These are phyloP conservation scores for Thermophis baileyi DNA, from an alignment of 2,113 vertebrate species.

Conservation along the genomic window DNA sequence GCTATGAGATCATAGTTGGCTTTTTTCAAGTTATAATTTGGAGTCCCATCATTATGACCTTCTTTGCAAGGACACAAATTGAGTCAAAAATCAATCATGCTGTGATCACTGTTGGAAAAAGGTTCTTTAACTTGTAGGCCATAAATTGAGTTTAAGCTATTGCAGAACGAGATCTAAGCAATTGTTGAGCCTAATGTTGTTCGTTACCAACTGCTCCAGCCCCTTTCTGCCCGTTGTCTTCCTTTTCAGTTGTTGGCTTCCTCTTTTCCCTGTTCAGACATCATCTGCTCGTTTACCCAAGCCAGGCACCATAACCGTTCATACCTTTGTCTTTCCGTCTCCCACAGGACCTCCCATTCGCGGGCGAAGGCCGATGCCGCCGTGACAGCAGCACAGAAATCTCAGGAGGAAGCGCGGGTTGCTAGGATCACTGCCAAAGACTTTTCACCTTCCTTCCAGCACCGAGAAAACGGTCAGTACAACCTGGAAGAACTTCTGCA, in stretches of 20 bases:
- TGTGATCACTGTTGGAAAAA: too few species aligned
- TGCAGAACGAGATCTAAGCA: too few species aligned
- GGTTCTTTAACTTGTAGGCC: too few species aligned
- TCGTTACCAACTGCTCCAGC: too few species aligned
- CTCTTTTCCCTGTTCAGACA: neutral
- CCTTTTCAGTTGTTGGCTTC: neutral
- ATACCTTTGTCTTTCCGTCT: constrained; percentile 9
- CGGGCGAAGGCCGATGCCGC: constrained; percentile 92
- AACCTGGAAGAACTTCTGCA: fast-evolving
- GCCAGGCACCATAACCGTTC: fast-evolving
- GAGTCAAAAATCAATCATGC: too few species aligned
- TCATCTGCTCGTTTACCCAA: neutral
- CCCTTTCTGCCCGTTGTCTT: neutral
- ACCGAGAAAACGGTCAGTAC: constrained; percentile 91
- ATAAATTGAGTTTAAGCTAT: too few species aligned
- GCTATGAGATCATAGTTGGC: too few species aligned
- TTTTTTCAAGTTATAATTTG: too few species aligned
- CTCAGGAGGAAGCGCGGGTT: constrained; percentile 88
- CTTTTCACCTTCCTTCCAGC: constrained; percentile 96
- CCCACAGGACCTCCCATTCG: constrained; percentile 89
- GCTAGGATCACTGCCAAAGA: constrained; percentile 97
- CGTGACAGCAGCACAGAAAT: constrained; percentile 87
- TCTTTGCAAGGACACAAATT: too few species aligned
- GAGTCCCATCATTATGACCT: too few species aligned
- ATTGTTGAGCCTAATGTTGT: too few species aligned